phyloP scores from a whole-genome alignment of 2,888 invertebrate genomes.

The Lymantria monacha region DNA sequence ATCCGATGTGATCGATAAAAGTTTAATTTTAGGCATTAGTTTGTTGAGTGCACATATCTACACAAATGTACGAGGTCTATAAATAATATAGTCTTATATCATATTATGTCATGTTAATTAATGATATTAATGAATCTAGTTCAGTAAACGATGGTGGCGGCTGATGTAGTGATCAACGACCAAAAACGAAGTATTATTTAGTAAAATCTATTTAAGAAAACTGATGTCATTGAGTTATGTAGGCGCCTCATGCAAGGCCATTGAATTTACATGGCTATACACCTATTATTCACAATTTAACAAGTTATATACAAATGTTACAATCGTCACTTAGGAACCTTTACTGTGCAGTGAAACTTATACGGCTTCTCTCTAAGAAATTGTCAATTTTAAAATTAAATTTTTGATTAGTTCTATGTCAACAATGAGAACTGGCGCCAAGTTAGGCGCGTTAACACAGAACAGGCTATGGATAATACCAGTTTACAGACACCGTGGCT shows the following conservation, averaged over 20 bases:
- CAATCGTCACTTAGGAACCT: background rate
- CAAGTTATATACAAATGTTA: slow-evolving; percentile 18
- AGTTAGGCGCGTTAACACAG: slow-evolving; percentile 17
- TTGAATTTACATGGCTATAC: slow-evolving; percentile 37
- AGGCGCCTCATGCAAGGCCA: slow-evolving; percentile 66
- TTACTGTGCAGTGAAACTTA: background rate
- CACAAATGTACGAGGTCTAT: too few species aligned
- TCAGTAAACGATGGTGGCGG: slow-evolving; percentile 21
- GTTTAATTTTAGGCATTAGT: too few species aligned
- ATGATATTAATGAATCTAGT: slow-evolving; percentile 10
- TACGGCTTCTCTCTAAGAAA: slow-evolving; percentile 17
- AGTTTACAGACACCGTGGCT: slow-evolving; percentile 29
- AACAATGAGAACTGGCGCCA: slow-evolving; percentile 49
- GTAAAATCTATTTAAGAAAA: slow-evolving; percentile 71
- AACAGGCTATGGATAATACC: slow-evolving; percentile 19
- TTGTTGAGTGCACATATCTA: too few species aligned
- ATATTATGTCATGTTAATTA: too few species aligned
- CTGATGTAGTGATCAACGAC: slow-evolving; percentile 12
- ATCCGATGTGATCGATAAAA: too few species aligned
- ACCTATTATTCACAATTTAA: slow-evolving; percentile 41
- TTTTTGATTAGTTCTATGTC: slow-evolving; percentile 44
- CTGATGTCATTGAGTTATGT: slow-evolving; percentile 70
- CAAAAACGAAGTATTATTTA: slow-evolving; percentile 50
- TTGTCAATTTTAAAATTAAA: slow-evolving; percentile 12
- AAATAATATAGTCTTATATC: too few species aligned